These are phyloP conservation scores for Pterostichus madidus DNA, from an alignment of 2,888 invertebrate genomes.

Conservation along the genomic window DNA sequence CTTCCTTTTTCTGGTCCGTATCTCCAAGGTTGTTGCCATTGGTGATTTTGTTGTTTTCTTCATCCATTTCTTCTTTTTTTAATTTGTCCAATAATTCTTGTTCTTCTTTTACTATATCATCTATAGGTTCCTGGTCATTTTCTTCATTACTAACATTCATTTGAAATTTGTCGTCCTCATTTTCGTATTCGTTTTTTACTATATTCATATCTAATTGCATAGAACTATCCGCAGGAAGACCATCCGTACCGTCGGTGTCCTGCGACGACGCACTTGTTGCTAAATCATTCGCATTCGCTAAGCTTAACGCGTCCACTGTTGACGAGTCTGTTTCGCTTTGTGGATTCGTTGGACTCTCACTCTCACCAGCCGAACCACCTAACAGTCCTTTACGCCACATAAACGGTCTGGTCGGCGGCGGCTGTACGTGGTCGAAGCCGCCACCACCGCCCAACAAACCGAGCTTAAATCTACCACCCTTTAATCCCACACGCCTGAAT, in stretches of 20 bases:
- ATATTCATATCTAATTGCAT: constrained; percentile 56
- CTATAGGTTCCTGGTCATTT: constrained; percentile 69
- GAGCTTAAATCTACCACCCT: constrained; percentile 70
- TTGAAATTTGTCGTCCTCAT: constrained; percentile 61
- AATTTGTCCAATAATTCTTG: constrained; percentile 57
- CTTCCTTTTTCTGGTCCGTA: constrained; percentile 68
- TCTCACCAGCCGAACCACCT: constrained; percentile 71
- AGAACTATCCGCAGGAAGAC: constrained; percentile 4
- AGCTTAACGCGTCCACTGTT: constrained; percentile 21
- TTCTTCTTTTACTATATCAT: constrained; percentile 56
- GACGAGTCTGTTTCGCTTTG: constrained; percentile 63
- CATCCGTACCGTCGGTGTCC: constrained; percentile 8
- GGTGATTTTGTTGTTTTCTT: constrained; percentile 65
- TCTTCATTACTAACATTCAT: constrained; percentile 66
- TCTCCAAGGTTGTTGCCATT: constrained; percentile 17
- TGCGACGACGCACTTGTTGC: constrained; percentile 21
- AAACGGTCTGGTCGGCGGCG: constrained; percentile 71
- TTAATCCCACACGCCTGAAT: constrained; percentile 40
- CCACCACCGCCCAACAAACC: constrained; percentile 72
- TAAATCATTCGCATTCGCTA: constrained; percentile 4
- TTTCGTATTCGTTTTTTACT: constrained; percentile 68
- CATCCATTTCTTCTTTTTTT: constrained; percentile 68
- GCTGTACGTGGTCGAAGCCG: constrained; percentile 69
- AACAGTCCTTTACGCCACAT: constrained; percentile 55
- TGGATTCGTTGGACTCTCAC: constrained; percentile 67